Percentiles rank a stretch among this genome's conserved stretches.
phyloP scores from a whole-genome alignment of 2,113 vertebrate genomes.

The Regulus satrapa region DNA sequence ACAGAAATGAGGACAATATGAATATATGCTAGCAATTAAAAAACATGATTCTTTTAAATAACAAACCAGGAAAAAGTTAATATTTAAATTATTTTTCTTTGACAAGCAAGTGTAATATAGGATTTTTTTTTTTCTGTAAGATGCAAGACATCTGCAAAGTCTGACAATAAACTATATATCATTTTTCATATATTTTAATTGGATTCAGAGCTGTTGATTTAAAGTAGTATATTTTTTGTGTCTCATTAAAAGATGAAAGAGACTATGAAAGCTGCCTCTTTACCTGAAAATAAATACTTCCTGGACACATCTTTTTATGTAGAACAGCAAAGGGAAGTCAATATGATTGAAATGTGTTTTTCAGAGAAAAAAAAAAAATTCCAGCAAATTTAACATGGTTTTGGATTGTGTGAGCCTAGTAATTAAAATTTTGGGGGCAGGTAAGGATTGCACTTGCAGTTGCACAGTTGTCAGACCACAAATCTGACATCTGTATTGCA shows the following conservation, averaged over 20 bases:
- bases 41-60: slow-evolving; percentile 1
- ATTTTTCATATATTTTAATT: neutral
- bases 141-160: neutral
- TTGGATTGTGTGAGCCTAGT: neutral
- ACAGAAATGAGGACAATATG: slow-evolving; percentile 28
- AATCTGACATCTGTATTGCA: neutral
- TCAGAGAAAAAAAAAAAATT: neutral
- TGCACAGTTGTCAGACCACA: neutral
- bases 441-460: neutral
- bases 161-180: neutral
- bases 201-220: neutral
- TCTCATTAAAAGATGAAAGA: slow-evolving; percentile 49
- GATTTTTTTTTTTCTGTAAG: neutral
- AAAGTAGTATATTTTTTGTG: neutral
- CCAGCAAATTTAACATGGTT: neutral
- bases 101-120: neutral
- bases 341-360: neutral
- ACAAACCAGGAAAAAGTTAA: slow-evolving; percentile 9
- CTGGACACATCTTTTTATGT: neutral
- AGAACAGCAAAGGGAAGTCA: neutral
- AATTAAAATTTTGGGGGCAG: neutral
- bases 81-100: slow-evolving; percentile 46
- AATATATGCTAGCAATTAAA: slow-evolving; percentile 35
- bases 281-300: slow-evolving; percentile 51
- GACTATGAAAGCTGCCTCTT: neutral